Conservation (phyloP, 2,113 vertebrate genomes). For the Sinocyclocheilus anshuiensis region DNA sequence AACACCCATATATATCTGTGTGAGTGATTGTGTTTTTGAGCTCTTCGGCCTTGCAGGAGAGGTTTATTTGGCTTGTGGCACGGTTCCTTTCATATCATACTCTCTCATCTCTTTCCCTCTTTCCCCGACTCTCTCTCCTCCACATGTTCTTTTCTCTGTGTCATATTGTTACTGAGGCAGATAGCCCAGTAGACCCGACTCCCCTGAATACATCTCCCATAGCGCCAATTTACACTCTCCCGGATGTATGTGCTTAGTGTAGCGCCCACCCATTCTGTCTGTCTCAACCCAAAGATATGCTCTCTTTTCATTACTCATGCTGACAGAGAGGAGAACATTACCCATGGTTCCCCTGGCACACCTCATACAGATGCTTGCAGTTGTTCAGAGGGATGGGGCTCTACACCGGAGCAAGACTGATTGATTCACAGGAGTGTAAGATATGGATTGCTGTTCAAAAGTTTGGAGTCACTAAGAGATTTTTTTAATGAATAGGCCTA, state of each 20-base stretch:
- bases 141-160: constrained; percentile 9
- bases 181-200: constrained; percentile 43
- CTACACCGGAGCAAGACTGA: background rate
- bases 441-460: background rate
- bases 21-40: constrained; percentile 12
- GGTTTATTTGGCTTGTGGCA: constrained; percentile 27
- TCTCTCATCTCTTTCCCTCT: constrained; percentile 3
- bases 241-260: constrained; percentile 30
- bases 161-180: constrained; percentile 49
- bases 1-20: background rate
- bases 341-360: constrained; percentile 20
- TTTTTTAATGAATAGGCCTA: too few relatives aligned
- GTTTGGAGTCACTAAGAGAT: background rate
- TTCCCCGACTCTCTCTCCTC: background rate
- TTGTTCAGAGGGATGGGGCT: constrained; percentile 22
- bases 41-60: background rate
- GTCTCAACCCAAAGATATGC: constrained; percentile 22
- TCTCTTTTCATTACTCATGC: constrained; percentile 10
- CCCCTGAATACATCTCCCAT: constrained; percentile 45
- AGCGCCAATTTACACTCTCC: constrained; percentile 54
- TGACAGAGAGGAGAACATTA: constrained; percentile 33
- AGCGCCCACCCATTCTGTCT: constrained; percentile 35
- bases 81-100: background rate
- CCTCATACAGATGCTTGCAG: constrained; percentile 21
- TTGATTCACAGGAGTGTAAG: background rate